These are phyloP conservation scores for Globia sparganii DNA, from an alignment of 2,888 invertebrate species.

Conservation along the genomic window DNA sequence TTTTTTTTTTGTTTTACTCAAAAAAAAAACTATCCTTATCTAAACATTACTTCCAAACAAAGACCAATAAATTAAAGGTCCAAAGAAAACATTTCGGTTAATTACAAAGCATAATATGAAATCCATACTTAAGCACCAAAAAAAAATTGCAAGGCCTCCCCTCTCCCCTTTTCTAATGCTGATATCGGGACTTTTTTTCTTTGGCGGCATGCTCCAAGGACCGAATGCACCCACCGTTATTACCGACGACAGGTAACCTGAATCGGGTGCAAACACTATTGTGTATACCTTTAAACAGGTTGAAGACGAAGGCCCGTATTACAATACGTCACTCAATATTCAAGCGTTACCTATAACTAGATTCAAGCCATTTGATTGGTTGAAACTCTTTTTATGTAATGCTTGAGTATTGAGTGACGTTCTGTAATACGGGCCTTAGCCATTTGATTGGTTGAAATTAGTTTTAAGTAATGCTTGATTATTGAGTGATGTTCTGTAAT, in stretches of 20 bases:
- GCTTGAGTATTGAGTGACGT: no score
- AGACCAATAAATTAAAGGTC: not conserved
- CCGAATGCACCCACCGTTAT: conserved; percentile 29
- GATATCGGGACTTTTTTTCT: conserved; percentile 29
- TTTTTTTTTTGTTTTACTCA: not conserved
- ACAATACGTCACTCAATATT: no score
- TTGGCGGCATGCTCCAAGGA: conserved; percentile 16
- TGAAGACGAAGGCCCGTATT: no score
- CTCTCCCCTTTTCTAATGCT: conserved; percentile 1
- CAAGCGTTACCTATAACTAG: no score
- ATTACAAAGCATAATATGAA: conserved; percentile 17
- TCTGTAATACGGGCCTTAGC: no score
- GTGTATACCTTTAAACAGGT: conserved; percentile 46
- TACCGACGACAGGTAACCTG: conserved; percentile 48
- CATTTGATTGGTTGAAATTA: no score
- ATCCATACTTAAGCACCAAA: not conserved
- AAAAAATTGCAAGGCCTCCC: not conserved
- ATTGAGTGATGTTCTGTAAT: no score
- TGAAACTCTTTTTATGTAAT: no score
- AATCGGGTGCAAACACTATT: conserved; percentile 32
- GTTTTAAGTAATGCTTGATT: no score
- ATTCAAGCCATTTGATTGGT: no score
- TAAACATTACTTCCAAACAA: not conserved
- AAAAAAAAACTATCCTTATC: not conserved
- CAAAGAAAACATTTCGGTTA: not conserved